Conservation (phyloP, 1,140 invertebrate genomes). For the Carcinoscorpius rotundicauda region DNA sequence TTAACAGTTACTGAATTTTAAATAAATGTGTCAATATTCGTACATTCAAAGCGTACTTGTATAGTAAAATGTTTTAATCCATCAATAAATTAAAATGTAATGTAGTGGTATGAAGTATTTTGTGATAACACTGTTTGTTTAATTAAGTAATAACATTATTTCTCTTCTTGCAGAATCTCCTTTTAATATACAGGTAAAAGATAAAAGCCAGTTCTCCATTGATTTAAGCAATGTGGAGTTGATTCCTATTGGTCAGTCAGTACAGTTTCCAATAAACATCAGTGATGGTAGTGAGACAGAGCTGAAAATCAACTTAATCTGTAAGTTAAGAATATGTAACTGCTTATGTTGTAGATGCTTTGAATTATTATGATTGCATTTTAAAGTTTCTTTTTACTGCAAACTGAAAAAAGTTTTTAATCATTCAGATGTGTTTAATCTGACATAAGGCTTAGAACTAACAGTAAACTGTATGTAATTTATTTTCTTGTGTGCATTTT, state of each 20-base stretch:
- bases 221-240: slow-evolving; percentile 68
- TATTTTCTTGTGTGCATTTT: too few relatives aligned
- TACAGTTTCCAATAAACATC: slow-evolving; percentile 77
- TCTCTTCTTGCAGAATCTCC: slow-evolving; percentile 51
- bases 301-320: slow-evolving; percentile 72
- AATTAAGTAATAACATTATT: neutral
- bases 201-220: slow-evolving; percentile 62
- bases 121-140: too few relatives aligned
- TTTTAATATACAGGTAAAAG: slow-evolving; percentile 68
- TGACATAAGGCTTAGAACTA: too few relatives aligned
- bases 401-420: too few relatives aligned
- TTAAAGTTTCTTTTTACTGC: too few relatives aligned
- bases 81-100: too few relatives aligned
- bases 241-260: slow-evolving; percentile 71
- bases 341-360: neutral
- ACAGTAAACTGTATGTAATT: too few relatives aligned
- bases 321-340: slow-evolving; percentile 28
- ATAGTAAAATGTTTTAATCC: too few relatives aligned
- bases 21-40: slow-evolving; percentile 1
- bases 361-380: too few relatives aligned
- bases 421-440: too few relatives aligned
- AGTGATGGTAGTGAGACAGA: slow-evolving; percentile 70
- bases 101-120: too few relatives aligned
- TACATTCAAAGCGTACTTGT: too few relatives aligned
- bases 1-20: neutral